Conservation (phyloP, 2,888 invertebrate species). For the Nematopogon swammerdamellus region DNA sequence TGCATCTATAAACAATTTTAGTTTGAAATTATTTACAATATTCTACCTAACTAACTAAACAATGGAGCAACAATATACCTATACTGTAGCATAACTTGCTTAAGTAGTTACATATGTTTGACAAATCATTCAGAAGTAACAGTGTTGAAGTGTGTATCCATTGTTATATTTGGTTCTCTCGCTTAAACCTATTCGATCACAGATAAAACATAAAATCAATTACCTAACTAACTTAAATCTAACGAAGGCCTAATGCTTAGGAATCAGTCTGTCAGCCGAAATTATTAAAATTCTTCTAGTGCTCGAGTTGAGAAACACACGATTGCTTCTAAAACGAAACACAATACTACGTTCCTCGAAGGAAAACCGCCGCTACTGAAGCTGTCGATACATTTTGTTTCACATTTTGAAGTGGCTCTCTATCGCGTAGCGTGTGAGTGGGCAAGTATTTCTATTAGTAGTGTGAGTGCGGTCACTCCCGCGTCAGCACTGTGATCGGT, state of each 20-base stretch:
- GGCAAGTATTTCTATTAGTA: conserved; percentile 1
- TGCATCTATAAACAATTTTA: conserved; percentile 20
- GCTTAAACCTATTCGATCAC: background rate
- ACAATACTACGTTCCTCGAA: too few relatives aligned
- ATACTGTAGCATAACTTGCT: background rate
- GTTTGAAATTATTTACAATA: conserved; percentile 31
- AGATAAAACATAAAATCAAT: background rate
- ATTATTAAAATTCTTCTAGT: too few relatives aligned
- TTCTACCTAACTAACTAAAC: conserved; percentile 16
- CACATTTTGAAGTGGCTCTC: background rate
- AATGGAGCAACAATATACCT: conserved; percentile 23
- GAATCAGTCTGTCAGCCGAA: background rate
- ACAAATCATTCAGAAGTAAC: too few relatives aligned
- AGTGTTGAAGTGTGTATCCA: background rate
- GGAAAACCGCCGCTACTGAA: too few relatives aligned
- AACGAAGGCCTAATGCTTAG: background rate
- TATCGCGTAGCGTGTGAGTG: background rate
- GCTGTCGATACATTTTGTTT: background rate
- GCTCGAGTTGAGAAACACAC: background rate
- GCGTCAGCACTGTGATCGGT: conserved; percentile 55
- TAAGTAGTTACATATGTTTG: too few relatives aligned
- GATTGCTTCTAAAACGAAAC: background rate
- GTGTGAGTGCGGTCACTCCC: conserved; percentile 31
- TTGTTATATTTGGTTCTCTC: background rate
- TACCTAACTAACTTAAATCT: background rate